Evolutionary conservation across 2,797 vertebrate genomes (phyloP), one percentile per base, ranked within the genome.

Genomic region (Sebastes taczanowskii): DNA sequence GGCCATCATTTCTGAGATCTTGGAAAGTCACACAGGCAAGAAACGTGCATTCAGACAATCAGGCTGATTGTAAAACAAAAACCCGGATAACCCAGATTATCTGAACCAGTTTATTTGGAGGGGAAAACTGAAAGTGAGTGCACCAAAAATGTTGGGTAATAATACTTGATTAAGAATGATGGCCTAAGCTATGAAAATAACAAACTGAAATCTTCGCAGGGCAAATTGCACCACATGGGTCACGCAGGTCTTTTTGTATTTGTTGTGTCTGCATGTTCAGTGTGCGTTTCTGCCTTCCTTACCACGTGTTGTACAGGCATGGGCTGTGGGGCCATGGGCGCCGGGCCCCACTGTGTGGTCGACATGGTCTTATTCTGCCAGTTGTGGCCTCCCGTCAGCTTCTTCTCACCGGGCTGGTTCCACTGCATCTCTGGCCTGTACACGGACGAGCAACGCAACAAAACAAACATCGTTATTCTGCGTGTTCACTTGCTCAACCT

Each of bases 321-420:
- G 78, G 95, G 94, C 46, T 93, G 94, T 1, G 96, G 88, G 53
- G 96, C 94, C 94, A 96, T 94, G 74, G 95, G 95, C 0, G 95
- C 92, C 0, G 95, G 92, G 87, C 86, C 70, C 96, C 96, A 97
- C 80, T 95, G 95, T 6, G 96, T 95, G 91, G 94, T 95, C 13
- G 95, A 93, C 96, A 96, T 95, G 83, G 96, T 96, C 89, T 97
- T 97, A 71, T 95, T 96, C 91, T 97, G 96, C 96, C 96, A 96
- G 93, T 95, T 95, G 8, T 94, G 94, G 11, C 96, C 96, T 1
- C 96, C 96, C 0, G 96, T 97, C 77, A 97, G 92, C 93, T 96
- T 97, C 94, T 96, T 97, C 91, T 97, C 96, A 11, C 95, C 95
- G 0, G 88, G 85, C 72, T 96, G 95, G 80, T 61, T 96, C 96